Evolutionary conservation across 2,888 invertebrate genomes (phyloP).

Genomic region (Glyphotaelius pellucidus): DNA sequence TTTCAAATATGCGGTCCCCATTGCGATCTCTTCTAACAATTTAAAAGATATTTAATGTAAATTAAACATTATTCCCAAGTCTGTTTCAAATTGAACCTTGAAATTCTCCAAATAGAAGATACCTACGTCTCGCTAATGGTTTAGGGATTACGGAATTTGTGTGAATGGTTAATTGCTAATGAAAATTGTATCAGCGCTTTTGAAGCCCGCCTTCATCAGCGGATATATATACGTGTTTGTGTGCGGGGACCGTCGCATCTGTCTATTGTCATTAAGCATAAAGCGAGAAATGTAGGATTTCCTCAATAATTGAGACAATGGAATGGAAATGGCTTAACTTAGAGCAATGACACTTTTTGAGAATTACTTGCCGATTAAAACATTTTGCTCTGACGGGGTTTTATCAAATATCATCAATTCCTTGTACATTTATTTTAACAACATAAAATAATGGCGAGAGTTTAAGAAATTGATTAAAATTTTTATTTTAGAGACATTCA

Average conservation of each 20-base stretch:
- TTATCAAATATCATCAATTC: neutral
- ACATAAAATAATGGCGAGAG: neutral
- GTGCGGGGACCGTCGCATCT: neutral
- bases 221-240: neutral
- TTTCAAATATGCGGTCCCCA: neutral
- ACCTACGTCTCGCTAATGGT: neutral
- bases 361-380: neutral
- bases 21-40: neutral
- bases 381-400: neutral
- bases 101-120: neutral
- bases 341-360: neutral
- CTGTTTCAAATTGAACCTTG: neutral
- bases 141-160: neutral
- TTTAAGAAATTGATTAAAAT: neutral
- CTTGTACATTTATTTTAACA: neutral
- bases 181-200: neutral
- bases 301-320: neutral
- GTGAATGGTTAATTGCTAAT: neutral
- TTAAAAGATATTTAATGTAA: neutral
- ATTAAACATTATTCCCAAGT: neutral
- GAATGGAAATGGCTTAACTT: neutral
- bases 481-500: no score
- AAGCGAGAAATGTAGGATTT: neutral
- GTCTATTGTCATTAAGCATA: neutral
- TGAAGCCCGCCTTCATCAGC: neutral